Conservation (phyloP, 2,888 invertebrate species). For the Anaspis maculata region DNA sequence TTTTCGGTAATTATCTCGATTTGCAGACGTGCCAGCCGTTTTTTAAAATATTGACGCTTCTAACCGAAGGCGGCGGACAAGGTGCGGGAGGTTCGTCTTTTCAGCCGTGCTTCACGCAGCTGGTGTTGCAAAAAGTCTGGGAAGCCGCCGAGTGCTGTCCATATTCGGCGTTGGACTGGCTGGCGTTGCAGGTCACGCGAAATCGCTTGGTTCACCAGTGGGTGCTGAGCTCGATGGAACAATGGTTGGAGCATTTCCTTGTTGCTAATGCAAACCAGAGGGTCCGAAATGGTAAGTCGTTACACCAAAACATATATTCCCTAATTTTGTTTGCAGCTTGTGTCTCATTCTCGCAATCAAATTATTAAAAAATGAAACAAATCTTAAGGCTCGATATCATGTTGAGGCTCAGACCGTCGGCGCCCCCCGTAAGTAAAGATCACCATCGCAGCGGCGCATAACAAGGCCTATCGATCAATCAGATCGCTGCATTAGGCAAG, state of each 20-base stretch:
- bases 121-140: conserved; percentile 83
- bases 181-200: conserved; percentile 73
- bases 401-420: too few species aligned
- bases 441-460: too few species aligned
- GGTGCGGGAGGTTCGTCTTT: conserved; percentile 59
- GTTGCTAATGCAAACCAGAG: conserved; percentile 78
- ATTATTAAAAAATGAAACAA: too few species aligned
- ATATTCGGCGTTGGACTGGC: conserved; percentile 87
- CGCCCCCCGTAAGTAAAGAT: too few species aligned
- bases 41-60: conserved; percentile 80
- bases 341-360: too few species aligned
- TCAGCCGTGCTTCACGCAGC: conserved; percentile 83
- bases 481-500: too few species aligned
- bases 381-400: too few species aligned
- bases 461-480: too few species aligned
- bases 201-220: conserved; percentile 87
- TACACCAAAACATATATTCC: too few species aligned
- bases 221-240: conserved; percentile 86
- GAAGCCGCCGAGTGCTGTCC: conserved; percentile 85
- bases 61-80: conserved; percentile 61
- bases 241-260: conserved; percentile 85
- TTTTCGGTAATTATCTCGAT: conserved; percentile 13
- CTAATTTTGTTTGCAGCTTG: too few species aligned
- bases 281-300: conserved; percentile 64
- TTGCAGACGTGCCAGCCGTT: conserved; percentile 76